Evolutionary conservation across 2,888 invertebrate genomes (phyloP).

Genomic region (Xestobium rufovillosum): DNA sequence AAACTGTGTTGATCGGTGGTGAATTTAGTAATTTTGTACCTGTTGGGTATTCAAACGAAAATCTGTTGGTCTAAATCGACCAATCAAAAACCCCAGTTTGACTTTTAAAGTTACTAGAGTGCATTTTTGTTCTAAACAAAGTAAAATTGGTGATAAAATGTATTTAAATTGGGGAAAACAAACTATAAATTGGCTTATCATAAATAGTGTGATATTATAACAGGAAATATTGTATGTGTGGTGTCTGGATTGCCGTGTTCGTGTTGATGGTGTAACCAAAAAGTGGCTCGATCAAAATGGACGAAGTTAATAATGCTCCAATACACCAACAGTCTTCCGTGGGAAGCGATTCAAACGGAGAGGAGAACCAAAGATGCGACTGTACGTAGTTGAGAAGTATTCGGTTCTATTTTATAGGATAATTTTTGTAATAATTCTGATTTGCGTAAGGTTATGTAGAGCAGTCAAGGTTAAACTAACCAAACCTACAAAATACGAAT

Average conservation of each 20-base stretch:
- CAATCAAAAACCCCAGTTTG: conserved; percentile 37
- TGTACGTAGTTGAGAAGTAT: conserved; percentile 24
- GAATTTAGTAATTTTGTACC: conserved; percentile 25
- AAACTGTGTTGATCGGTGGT: no score
- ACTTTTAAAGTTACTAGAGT: conserved; percentile 39
- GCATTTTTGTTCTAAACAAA: conserved; percentile 37
- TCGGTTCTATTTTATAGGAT: conserved; percentile 2
- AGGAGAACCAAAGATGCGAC: conserved; percentile 36
- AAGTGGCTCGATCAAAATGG: conserved; percentile 41
- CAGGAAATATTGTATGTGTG: conserved; percentile 5
- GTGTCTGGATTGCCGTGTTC: conserved; percentile 20
- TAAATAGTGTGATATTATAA: conserved; percentile 8
- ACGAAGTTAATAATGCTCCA: conserved; percentile 41
- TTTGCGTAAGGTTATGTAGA: conserved; percentile 1
- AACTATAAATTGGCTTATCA: conserved; percentile 20
- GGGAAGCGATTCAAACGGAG: conserved; percentile 41
- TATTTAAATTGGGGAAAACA: conserved; percentile 29
- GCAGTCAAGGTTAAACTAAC: not conserved
- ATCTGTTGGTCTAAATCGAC: conserved; percentile 28
- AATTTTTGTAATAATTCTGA: no score
- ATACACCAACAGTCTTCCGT: conserved; percentile 40
- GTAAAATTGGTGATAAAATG: conserved; percentile 35
- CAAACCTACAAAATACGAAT: no score
- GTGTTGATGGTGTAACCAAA: conserved; percentile 36
- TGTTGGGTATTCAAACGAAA: conserved; percentile 31